phyloP scores from a whole-genome alignment of 2,797 vertebrate genomes.

The Hybognathus amarus region DNA sequence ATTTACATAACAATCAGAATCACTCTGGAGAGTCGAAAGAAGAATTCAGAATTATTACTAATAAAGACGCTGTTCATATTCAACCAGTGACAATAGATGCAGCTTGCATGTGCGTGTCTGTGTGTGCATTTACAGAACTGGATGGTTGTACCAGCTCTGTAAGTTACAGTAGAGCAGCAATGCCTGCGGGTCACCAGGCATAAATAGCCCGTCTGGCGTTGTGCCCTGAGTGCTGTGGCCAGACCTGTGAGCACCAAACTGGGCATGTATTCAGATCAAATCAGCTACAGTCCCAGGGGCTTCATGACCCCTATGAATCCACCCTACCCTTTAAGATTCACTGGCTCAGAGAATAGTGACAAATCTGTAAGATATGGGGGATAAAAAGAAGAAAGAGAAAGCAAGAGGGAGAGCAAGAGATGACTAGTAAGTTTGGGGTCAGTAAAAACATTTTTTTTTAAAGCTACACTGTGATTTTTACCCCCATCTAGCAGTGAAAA shows the following conservation, averaged over 20 bases:
- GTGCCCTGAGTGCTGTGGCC: constrained; percentile 26
- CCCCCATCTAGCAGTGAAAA: too few relatives aligned
- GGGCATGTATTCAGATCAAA: neutral
- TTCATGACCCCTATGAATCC: neutral
- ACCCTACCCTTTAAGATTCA: neutral
- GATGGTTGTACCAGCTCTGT: constrained; percentile 30
- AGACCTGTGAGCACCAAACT: constrained; percentile 6
- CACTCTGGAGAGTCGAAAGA: neutral
- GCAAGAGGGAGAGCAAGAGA: neutral
- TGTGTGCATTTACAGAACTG: constrained; percentile 11
- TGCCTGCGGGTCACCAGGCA: constrained; percentile 32
- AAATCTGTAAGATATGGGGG: neutral
- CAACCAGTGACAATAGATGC: constrained; percentile 4
- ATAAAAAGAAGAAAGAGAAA: neutral
- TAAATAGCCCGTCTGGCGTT: constrained; percentile 33
- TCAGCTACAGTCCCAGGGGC: constrained; percentile 11
- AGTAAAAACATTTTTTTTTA: neutral
- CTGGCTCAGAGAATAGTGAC: neutral
- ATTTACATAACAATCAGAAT: neutral
- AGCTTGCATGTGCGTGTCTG: neutral
- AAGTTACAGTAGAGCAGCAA: constrained; percentile 23
- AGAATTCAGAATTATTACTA: neutral
- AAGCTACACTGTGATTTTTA: too few relatives aligned
- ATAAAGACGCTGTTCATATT: neutral
- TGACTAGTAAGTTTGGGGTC: neutral